Evolutionary conservation across 1,140 invertebrate species (phyloP), one percentile per base, ranked within the genome.

Genomic region (Tetramorium simillimum): DNA sequence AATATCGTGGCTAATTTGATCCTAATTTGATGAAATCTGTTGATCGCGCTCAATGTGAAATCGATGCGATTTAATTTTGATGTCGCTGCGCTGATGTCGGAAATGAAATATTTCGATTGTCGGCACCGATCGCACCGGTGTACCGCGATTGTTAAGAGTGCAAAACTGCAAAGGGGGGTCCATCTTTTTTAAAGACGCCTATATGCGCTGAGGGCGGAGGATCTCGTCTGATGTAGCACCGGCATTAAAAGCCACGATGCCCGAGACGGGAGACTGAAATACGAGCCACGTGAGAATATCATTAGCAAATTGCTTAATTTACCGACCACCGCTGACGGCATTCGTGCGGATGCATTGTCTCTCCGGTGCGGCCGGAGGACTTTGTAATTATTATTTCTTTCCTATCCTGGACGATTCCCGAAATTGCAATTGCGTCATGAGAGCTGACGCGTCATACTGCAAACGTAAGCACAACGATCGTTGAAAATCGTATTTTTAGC

Each of bases 251-350:
- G 90, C 85, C 51, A 63, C 93, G 92, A 89, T 92, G 91, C 91
- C 89, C 89, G 91, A 93, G 92, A 90, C 91, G 86, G 89, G 86
- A 91, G 87, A 91, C 90, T 94, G 92, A 95, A 95, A 94, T 93
- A 94, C 92, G 93, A 94, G 91, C 92, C 93, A 94, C 92, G 93
- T 94, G 93, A 94, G 93, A 95, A 95, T 95, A 94, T 95, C 95
- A 94, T 95, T 94, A 95, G 93, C 91, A 94, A 95, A 95, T 95
- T 95, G 93, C 94, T 95, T 95, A 95, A 95, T 95, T 95, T 94
- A 95, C 91, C 86, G 80, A 88, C 86, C 91, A 84, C 87, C 56
- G 86, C 58, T 77, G 62, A 73, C 12, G 78, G 37, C 56, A 46
- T 58, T 84, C 67, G 56, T 75, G 76, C n/a, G 62, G 56, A 84